Evolutionary conservation across 2,113 vertebrate species (phyloP).

Genomic region (Tringa solitaria): DNA sequence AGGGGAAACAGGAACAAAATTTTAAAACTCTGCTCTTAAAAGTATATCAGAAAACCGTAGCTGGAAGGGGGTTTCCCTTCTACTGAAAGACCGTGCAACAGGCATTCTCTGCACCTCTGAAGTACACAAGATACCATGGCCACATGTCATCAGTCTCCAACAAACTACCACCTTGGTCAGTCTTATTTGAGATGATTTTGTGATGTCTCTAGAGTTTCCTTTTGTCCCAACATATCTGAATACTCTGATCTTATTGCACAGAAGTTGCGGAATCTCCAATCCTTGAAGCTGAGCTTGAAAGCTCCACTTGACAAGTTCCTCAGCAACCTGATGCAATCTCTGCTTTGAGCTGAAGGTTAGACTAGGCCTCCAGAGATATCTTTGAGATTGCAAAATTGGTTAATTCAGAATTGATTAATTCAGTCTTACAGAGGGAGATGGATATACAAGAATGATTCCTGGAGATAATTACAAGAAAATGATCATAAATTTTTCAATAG

Average conservation of each 20-base stretch:
- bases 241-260: neutral
- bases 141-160: neutral
- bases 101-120: neutral
- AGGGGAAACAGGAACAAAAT: neutral
- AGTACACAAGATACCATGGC: neutral
- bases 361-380: neutral
- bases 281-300: neutral
- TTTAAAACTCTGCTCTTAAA: neutral
- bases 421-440: neutral
- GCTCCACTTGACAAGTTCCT: neutral
- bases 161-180: neutral
- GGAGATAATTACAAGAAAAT: neutral
- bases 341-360: neutral
- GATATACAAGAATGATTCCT: neutral
- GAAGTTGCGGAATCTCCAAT: neutral
- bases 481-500: neutral
- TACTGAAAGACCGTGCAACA: neutral
- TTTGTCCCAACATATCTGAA: neutral
- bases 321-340: neutral
- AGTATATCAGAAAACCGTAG: neutral
- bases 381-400: neutral
- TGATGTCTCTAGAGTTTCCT: neutral
- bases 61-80: neutral
- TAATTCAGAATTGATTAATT: neutral
- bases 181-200: neutral